These are phyloP conservation scores for Blennius ocellaris DNA, from an alignment of 2,113 vertebrate genomes.

Conservation along the genomic window DNA sequence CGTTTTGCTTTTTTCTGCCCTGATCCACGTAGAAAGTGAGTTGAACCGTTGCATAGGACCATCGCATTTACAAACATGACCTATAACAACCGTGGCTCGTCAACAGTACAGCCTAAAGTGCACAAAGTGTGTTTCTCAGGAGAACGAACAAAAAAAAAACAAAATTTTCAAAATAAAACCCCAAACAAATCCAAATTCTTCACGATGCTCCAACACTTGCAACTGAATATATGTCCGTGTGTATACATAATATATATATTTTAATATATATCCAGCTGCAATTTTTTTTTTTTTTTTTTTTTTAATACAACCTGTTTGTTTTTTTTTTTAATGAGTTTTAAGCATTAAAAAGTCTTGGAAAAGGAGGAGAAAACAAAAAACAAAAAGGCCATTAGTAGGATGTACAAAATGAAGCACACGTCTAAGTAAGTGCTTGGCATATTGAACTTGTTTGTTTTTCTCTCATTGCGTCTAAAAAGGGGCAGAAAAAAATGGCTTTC, in stretches of 20 bases:
- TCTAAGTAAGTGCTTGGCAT: constrained; percentile 69
- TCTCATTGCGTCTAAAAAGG: constrained; percentile 49
- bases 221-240: constrained; percentile 23
- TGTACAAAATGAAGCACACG: constrained; percentile 75
- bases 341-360: constrained; percentile 55
- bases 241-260: too few species aligned
- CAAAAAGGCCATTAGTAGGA: constrained; percentile 76
- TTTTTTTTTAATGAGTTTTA: constrained; percentile 4
- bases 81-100: constrained; percentile 67
- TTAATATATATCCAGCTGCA: constrained; percentile 40
- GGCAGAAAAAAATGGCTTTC: constrained; percentile 64
- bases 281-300: too few species aligned
- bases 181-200: constrained; percentile 54
- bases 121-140: constrained; percentile 77
- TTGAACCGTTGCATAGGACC: constrained; percentile 66
- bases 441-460: constrained; percentile 44
- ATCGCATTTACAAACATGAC: constrained; percentile 60
- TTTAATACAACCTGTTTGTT: constrained; percentile 35
- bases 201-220: constrained; percentile 44
- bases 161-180: too few species aligned
- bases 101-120: constrained; percentile 86
- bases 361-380: constrained; percentile 15
- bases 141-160: constrained; percentile 20
- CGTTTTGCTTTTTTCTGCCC: constrained; percentile 40
- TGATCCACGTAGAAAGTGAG: constrained; percentile 65